Conservation (phyloP, 2,797 vertebrate genomes). For the Choloepus didactylus region DNA sequence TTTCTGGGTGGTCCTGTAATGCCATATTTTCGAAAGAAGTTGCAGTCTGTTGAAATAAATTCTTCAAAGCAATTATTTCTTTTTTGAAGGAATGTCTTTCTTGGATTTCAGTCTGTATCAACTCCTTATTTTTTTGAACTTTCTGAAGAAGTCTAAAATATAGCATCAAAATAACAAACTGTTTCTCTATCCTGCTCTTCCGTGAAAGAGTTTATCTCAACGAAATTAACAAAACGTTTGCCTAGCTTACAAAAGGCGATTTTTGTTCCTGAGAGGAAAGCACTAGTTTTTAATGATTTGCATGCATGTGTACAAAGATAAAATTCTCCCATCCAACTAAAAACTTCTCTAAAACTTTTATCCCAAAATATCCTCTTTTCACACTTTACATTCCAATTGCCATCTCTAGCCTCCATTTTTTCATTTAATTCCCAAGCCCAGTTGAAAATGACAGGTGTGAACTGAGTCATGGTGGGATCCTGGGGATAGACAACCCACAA, state of each 20-base stretch:
- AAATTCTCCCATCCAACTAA: neutral
- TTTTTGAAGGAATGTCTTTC: conserved; percentile 90
- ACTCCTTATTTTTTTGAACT: conserved; percentile 88
- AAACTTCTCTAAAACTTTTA: conserved; percentile 1
- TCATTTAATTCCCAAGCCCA: neutral
- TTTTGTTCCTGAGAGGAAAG: neutral
- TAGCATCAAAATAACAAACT: conserved; percentile 18
- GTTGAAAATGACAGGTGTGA: neutral
- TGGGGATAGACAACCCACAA: neutral
- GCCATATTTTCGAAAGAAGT: conserved; percentile 73
- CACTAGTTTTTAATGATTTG: conserved; percentile 11
- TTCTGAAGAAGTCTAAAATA: conserved; percentile 87
- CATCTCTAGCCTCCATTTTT: neutral
- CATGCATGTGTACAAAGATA: neutral
- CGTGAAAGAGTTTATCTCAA: conserved; percentile 45
- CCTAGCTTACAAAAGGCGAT: neutral
- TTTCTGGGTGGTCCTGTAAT: conserved; percentile 81
- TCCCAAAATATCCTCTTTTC: neutral
- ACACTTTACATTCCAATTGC: neutral
- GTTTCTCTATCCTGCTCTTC: neutral
- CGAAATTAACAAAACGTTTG: neutral
- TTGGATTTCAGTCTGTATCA: conserved; percentile 90
- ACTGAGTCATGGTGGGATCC: neutral
- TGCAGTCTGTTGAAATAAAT: conserved; percentile 85
- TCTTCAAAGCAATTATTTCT: conserved; percentile 90